A percentile compares a stretch with the other conserved stretches of the same genome.
These are phyloP conservation scores for Leptoclinus maculatus DNA, from an alignment of 2,797 vertebrate species.

Conservation along the genomic window DNA sequence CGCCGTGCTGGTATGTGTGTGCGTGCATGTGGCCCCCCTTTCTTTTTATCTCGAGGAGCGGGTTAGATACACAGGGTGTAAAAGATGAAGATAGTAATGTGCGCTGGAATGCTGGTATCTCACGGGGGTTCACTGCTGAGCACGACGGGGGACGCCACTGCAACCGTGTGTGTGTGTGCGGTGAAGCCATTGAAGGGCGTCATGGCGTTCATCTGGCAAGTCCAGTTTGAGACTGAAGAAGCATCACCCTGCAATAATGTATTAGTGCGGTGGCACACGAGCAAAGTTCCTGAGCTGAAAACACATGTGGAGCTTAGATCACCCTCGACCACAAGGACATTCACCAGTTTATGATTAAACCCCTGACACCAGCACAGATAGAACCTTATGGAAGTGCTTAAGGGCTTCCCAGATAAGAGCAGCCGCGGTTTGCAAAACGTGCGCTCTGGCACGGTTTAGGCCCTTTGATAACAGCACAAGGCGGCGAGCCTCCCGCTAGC, in stretches of 20 bases:
- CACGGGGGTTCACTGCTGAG: conserved; percentile 24
- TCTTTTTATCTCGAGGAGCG: conserved; percentile 56
- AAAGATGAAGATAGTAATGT: conserved; percentile 52
- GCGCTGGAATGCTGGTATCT: conserved; percentile 44
- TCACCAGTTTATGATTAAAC: conserved; percentile 65
- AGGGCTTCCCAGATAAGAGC: conserved; percentile 60
- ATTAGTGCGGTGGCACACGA: background rate
- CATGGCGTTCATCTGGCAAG: conserved; percentile 1
- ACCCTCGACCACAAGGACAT: conserved; percentile 18
- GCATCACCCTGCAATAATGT: conserved; percentile 12
- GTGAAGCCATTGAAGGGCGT: conserved; percentile 11
- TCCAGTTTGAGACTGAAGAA: conserved; percentile 19
- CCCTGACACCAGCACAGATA: conserved; percentile 48
- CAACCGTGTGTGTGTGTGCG: conserved; percentile 1
- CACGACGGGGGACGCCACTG: background rate
- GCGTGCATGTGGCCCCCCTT: conserved; percentile 14
- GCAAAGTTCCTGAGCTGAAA: conserved; percentile 2
- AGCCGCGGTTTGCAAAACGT: conserved; percentile 60
- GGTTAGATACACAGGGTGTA: conserved; percentile 47
- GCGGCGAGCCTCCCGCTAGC: conserved; percentile 17
- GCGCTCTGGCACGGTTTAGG: conserved; percentile 48
- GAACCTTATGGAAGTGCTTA: conserved; percentile 70
- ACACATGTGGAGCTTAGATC: conserved; percentile 39
- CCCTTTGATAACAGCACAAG: conserved; percentile 54
- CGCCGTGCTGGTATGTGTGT: conserved; percentile 47